Conservation (phyloP, 37 sponge, comb jelly and placozoan species). For the Spongia lamella region DNA sequence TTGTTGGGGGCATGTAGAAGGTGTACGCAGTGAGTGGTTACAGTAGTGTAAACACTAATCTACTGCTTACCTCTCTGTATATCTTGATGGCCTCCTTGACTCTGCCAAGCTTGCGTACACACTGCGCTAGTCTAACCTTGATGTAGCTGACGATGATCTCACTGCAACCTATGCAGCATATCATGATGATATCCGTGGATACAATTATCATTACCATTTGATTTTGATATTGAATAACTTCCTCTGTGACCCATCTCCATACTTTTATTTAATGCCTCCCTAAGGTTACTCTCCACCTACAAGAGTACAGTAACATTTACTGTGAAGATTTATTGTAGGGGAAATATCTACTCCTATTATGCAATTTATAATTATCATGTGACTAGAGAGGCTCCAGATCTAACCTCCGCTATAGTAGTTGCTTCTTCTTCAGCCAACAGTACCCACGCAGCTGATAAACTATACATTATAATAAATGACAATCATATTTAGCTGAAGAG, state of each 20-base stretch:
- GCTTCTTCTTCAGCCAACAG: slow-evolving; percentile 76
- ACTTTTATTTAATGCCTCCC: neutral
- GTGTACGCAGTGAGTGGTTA: too few relatives aligned
- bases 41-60: too few relatives aligned
- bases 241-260: too few relatives aligned
- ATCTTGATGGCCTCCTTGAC: slow-evolving; percentile 73
- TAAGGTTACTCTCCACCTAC: slow-evolving; percentile 30
- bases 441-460: slow-evolving; percentile 36
- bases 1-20: too few relatives aligned
- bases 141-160: slow-evolving; percentile 22
- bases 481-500: too few relatives aligned
- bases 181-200: too few relatives aligned
- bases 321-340: neutral
- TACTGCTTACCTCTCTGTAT: slow-evolving; percentile 40
- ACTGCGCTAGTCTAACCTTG: slow-evolving; percentile 68
- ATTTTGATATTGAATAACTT: too few relatives aligned
- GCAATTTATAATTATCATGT: too few relatives aligned
- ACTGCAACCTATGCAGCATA: too few relatives aligned
- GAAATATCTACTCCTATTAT: neutral
- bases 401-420: slow-evolving; percentile 53
- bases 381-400: too few relatives aligned
- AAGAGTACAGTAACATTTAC: slow-evolving; percentile 12
- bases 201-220: too few relatives aligned
- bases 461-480: too few relatives aligned
- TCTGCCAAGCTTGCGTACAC: slow-evolving; percentile 68